These are phyloP conservation scores for Buphagus erythrorhynchus DNA, from an alignment of 2,797 vertebrate genomes.

Conservation along the genomic window DNA sequence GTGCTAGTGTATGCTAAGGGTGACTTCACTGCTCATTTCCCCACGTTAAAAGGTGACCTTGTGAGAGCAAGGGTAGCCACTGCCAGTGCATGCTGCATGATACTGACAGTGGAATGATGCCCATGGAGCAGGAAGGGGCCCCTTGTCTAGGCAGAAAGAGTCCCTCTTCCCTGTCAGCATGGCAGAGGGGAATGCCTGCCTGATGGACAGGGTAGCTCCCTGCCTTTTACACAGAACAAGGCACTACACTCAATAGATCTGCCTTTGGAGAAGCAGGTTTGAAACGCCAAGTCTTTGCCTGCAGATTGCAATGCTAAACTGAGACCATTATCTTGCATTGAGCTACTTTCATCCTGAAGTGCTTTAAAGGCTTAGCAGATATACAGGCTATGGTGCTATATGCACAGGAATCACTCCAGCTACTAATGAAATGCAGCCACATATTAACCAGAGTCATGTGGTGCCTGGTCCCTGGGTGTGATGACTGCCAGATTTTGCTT, in stretches of 20 bases:
- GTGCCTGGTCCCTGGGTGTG: background rate
- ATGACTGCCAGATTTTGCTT: constrained; percentile 1
- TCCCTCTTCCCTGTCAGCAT: fast-evolving
- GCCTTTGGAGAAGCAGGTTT: background rate
- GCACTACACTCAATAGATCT: background rate
- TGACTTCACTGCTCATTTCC: background rate
- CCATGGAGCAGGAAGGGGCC: fast-evolving
- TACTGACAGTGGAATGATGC: background rate
- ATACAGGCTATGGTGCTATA: constrained; percentile 9
- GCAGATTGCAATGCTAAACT: constrained; percentile 21
- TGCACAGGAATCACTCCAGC: constrained; percentile 11
- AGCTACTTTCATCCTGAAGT: constrained; percentile 15
- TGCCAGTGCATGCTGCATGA: fast-evolving
- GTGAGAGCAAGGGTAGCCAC: background rate
- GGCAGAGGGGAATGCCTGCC: background rate
- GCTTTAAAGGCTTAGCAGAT: constrained; percentile 21
- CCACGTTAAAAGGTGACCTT: background rate
- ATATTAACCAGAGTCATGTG: background rate
- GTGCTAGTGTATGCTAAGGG: too few relatives aligned
- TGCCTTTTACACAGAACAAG: background rate
- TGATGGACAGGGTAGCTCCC: background rate
- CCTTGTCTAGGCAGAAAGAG: background rate
- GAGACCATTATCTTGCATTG: constrained; percentile 42
- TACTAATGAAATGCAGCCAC: constrained; percentile 47
- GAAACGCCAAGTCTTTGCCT: constrained; percentile 32